Base-by-base conservation (phyloP, 2,113 vertebrate genomes). In the Podocnemis expansa region DNA sequence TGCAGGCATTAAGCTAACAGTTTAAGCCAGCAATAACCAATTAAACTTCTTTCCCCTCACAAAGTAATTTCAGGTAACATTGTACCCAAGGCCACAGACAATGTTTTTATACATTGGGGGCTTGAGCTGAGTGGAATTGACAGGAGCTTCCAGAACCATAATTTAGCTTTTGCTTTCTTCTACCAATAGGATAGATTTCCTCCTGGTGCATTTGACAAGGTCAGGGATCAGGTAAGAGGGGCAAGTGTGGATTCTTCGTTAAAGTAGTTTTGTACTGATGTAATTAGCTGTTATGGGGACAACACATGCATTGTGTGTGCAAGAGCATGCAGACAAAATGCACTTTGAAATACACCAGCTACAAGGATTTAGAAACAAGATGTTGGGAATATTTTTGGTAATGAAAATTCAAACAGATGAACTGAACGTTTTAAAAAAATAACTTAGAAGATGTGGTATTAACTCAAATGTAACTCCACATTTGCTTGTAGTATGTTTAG, bases 231-330 rank as follows among this genome's bases (percentile, higher is more conserved):
- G 52, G 38, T 0, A 0, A 22, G 12, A 45, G 19, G 38, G 52
- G 85, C 86, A 70, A 38, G 31, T 38, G 60, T 45, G 89, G 45
- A 87, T 90, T 93, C 90, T 91, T 83, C 84, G 70, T 82, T 45
- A 47, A 49, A 94, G 83, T 8, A 45, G 78, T 4, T 89, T 81
- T 78, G 80, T 89, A 11, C 34, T 47, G 93, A 89, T 51, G 54
- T 86, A 91, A 29, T 63, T 63, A 5, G 90, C 94, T 93, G 82
- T 90, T 89, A 86, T 25, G 87, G 91, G 52, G 87, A 93, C 82
- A 16, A 5, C 43, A 4, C 16, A 8, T 31, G 29, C n/a, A 21
- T 4, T 76, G 73, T 43, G 76, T 29, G 24, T 45, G 43, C 25
- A 1, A 19, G 34, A 1, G 0, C 31, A 11, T 38, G 56, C 60